Conservation (phyloP, 2,888 invertebrate species). For the Calliopum simillimum region DNA sequence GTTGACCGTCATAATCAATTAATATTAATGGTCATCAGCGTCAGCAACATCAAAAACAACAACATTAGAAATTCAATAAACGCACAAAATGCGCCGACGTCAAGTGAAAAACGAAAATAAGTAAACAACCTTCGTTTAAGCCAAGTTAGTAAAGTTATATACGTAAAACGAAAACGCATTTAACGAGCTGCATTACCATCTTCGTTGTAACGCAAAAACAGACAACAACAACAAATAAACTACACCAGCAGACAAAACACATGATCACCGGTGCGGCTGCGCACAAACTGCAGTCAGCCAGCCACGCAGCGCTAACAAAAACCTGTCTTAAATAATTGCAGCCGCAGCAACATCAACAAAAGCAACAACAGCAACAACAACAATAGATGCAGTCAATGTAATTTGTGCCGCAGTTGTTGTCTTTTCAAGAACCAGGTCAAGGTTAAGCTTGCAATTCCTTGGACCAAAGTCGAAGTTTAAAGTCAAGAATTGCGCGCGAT, state of each 20-base stretch:
- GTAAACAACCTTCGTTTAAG: conserved; percentile 21
- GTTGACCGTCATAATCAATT: conserved; percentile 21
- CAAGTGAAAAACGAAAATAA: conserved; percentile 33
- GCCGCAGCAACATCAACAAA: conserved; percentile 19
- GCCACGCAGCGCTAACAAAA: too few species aligned
- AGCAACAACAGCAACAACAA: conserved; percentile 23
- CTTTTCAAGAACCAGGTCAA: conserved; percentile 67
- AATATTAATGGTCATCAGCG: conserved; percentile 8
- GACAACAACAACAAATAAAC: conserved; percentile 16
- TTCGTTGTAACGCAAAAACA: conserved; percentile 11
- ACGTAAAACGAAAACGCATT: conserved; percentile 35
- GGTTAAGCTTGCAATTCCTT: conserved; percentile 57
- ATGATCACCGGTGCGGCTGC: conserved; percentile 1
- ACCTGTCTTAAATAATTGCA: conserved; percentile 41
- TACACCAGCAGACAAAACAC: conserved; percentile 7
- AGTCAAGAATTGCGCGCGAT: conserved; percentile 55
- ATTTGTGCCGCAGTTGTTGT: too few species aligned
- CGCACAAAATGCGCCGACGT: conserved; percentile 46
- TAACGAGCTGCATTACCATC: conserved; percentile 27
- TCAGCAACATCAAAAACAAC: conserved; percentile 8
- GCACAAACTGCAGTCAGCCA: background rate
- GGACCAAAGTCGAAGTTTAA: conserved; percentile 57
- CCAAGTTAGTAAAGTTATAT: conserved; percentile 19
- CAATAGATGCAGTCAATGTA: conserved; percentile 45
- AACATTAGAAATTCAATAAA: conserved; percentile 43